Conservation (phyloP, 2,113 vertebrate genomes). For the Chionis minor region DNA sequence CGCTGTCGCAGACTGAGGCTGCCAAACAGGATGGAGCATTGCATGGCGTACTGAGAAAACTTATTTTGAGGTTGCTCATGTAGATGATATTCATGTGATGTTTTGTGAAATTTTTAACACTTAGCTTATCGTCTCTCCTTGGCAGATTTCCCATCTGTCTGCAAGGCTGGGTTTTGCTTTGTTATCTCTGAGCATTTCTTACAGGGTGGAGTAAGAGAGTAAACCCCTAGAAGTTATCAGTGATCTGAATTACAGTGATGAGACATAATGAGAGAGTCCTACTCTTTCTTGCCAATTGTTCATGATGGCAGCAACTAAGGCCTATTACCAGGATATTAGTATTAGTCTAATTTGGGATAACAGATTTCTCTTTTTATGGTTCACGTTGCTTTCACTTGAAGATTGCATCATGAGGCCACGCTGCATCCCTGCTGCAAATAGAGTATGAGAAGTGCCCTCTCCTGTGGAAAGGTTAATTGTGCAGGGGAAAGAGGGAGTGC, state of each 20-base stretch:
- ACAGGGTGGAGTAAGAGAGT: neutral
- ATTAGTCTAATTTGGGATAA: neutral
- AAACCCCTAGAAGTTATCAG: neutral
- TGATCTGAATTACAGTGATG: neutral
- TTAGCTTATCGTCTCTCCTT: neutral
- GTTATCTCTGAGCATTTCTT: neutral
- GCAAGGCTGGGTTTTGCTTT: neutral
- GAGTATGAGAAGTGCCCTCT: neutral
- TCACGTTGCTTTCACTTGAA: neutral
- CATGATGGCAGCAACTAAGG: neutral
- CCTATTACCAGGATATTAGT: neutral
- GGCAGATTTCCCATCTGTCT: neutral
- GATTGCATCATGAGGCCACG: neutral
- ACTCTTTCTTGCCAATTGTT: neutral
- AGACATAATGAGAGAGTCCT: neutral
- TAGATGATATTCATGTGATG: neutral
- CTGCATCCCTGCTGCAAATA: neutral
- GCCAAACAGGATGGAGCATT: neutral
- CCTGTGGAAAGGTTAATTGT: neutral
- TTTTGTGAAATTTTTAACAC: neutral
- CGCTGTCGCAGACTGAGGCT: neutral
- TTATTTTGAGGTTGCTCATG: neutral
- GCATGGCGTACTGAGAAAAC: neutral
- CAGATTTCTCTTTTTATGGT: neutral
- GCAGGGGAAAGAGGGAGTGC: neutral